phyloP scores from a whole-genome alignment of 1,140 invertebrate species.

The Prorops nasuta region DNA sequence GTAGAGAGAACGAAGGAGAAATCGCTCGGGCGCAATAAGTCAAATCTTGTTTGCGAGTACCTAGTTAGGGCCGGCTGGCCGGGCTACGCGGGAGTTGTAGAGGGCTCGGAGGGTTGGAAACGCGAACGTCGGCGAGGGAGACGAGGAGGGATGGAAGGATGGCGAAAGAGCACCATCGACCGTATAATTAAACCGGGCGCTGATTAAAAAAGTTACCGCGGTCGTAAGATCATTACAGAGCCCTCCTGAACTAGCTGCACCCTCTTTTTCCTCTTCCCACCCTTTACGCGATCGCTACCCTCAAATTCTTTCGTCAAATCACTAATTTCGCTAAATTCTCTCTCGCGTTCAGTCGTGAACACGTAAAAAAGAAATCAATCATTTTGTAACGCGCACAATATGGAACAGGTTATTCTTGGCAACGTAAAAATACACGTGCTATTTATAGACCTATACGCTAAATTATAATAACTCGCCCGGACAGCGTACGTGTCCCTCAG shows the following conservation, averaged over 20 bases:
- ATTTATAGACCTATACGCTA: too few species aligned
- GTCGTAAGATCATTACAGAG: constrained; percentile 54
- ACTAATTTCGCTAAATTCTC: too few species aligned
- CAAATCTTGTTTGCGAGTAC: constrained; percentile 54
- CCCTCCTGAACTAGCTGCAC: constrained; percentile 25
- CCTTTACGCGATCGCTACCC: constrained; percentile 9
- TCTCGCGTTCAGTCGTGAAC: too few species aligned
- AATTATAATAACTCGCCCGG: too few species aligned
- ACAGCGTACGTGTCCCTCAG: too few species aligned
- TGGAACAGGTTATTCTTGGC: too few species aligned
- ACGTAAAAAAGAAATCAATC: neutral
- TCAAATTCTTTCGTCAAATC: constrained; percentile 17
- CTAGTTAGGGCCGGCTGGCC: constrained; percentile 44
- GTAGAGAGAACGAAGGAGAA: constrained; percentile 26
- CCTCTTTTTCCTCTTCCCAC: constrained; percentile 14
- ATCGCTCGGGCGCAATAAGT: constrained; percentile 52
- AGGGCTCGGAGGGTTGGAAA: neutral
- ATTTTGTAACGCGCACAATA: too few species aligned
- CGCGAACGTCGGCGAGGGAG: neutral
- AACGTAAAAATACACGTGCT: too few species aligned
- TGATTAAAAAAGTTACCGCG: constrained; percentile 57
- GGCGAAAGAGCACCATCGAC: constrained; percentile 39
- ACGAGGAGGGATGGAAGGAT: neutral
- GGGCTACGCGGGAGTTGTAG: constrained; percentile 24
- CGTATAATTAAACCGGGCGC: constrained; percentile 56